Evolutionary conservation across 2,113 vertebrate genomes (phyloP).

Genomic region (Orycteropus afer): DNA sequence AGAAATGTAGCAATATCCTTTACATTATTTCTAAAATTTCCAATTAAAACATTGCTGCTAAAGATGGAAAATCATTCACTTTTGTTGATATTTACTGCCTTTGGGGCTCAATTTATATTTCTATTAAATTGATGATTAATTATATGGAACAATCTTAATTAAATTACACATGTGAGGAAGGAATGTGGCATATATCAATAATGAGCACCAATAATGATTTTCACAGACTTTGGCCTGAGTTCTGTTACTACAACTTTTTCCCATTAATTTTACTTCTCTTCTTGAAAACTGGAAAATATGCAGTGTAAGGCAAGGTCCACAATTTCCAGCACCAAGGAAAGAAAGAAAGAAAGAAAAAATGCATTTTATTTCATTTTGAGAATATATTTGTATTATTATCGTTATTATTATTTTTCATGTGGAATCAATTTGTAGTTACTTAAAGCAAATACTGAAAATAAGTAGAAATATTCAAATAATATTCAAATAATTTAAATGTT

Average conservation of each 20-base stretch:
- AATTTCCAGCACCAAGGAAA: not conserved
- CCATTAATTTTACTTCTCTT: constrained; percentile 57
- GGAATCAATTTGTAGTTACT: constrained; percentile 21
- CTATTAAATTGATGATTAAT: constrained; percentile 37
- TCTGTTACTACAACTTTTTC: not conserved
- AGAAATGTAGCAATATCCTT: constrained; percentile 25
- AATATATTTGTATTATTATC: not conserved
- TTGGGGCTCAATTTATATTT: not conserved
- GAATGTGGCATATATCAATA: not conserved
- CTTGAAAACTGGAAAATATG: constrained; percentile 58
- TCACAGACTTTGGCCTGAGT: constrained; percentile 1
- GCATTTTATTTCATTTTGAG: not conserved
- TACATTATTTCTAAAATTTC: constrained; percentile 27
- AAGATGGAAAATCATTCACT: constrained; percentile 40
- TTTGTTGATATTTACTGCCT: constrained; percentile 8
- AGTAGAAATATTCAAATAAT: not conserved
- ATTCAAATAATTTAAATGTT: not conserved
- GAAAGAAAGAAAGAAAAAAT: not conserved
- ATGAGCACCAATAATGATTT: constrained; percentile 46
- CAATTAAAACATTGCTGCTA: constrained; percentile 12
- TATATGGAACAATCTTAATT: constrained; percentile 33
- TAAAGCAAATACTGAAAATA: not conserved
- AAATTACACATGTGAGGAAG: constrained; percentile 8
- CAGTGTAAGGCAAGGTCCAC: not conserved
- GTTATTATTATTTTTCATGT: not conserved